Conservation (phyloP, 2,797 vertebrate species). For the Lycodopsis pacificus region DNA sequence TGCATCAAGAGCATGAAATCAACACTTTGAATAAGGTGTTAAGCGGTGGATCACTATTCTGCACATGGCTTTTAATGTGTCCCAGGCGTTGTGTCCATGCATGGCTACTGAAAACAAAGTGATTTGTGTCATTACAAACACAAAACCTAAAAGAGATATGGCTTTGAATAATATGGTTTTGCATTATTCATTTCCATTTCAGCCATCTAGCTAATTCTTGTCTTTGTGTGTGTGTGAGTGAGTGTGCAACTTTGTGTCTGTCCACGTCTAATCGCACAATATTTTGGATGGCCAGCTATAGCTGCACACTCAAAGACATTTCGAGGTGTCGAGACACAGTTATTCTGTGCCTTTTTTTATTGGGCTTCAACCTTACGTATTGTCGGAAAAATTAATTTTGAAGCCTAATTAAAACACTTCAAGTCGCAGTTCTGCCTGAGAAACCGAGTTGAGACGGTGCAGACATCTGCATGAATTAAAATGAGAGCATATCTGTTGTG, state of each 20-base stretch:
- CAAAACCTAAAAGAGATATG: neutral
- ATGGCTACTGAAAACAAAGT: neutral
- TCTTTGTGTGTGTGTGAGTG: too few species aligned
- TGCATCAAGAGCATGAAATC: conserved; percentile 19
- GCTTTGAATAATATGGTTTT: neutral
- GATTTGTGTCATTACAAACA: neutral
- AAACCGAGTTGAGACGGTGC: too few species aligned
- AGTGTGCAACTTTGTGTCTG: too few species aligned
- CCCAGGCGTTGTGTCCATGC: neutral
- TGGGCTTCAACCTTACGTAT: too few species aligned
- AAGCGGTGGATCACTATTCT: neutral
- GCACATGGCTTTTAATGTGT: neutral
- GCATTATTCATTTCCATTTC: neutral
- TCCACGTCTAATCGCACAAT: neutral
- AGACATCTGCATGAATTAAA: too few species aligned
- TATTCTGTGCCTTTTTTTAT: too few species aligned
- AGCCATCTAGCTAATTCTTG: conserved; percentile 7
- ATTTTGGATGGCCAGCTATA: neutral
- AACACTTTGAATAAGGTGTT: neutral
- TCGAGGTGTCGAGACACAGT: neutral
- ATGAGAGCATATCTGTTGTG: too few species aligned
- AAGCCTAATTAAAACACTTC: too few species aligned
- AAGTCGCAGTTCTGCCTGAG: too few species aligned
- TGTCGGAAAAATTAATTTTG: too few species aligned
- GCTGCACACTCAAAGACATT: neutral